Percentiles rank a stretch among this genome's conserved stretches.
These are phyloP conservation scores for Cyprinus carpio DNA, from an alignment of 2,113 vertebrate genomes.

Conservation along the genomic window DNA sequence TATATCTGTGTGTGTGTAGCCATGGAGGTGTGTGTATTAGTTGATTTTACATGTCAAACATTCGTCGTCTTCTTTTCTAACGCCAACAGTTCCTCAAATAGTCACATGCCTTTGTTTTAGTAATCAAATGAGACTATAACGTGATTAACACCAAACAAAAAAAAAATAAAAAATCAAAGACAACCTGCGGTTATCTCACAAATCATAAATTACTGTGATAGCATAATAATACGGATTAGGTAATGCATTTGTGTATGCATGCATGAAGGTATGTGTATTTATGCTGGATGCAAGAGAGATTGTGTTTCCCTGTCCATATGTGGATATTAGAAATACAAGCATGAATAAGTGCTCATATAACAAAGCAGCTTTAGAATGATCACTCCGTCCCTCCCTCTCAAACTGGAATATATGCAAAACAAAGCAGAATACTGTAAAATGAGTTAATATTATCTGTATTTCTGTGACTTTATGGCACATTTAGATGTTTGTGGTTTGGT, in stretches of 20 bases:
- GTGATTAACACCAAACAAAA: not conserved
- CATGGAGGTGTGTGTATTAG: conserved; percentile 7
- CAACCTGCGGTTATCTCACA: not conserved
- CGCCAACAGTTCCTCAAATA: not conserved
- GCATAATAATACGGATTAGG: conserved; percentile 15
- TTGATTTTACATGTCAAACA: conserved; percentile 8
- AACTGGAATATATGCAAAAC: not conserved
- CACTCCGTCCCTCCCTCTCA: not conserved
- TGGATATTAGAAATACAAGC: conserved; percentile 44
- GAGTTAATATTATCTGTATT: not conserved
- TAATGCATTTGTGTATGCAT: not conserved
- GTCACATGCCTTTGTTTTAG: not conserved
- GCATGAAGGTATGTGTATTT: conserved; percentile 12
- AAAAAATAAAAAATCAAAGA: not conserved
- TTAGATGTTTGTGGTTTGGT: not conserved
- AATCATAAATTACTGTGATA: not conserved
- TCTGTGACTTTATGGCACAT: not conserved
- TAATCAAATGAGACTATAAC: not conserved
- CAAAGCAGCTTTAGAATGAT: conserved; percentile 44
- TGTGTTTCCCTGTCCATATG: conserved; percentile 1
- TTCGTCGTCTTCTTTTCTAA: conserved; percentile 36
- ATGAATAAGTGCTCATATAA: conserved; percentile 57
- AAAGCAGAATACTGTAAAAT: conserved; percentile 17
- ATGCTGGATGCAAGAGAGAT: not conserved
- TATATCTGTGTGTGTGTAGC: conserved; percentile 20